These are phyloP conservation scores for Dryadula phaetusa DNA, from an alignment of 2,888 invertebrate species.

Conservation along the genomic window DNA sequence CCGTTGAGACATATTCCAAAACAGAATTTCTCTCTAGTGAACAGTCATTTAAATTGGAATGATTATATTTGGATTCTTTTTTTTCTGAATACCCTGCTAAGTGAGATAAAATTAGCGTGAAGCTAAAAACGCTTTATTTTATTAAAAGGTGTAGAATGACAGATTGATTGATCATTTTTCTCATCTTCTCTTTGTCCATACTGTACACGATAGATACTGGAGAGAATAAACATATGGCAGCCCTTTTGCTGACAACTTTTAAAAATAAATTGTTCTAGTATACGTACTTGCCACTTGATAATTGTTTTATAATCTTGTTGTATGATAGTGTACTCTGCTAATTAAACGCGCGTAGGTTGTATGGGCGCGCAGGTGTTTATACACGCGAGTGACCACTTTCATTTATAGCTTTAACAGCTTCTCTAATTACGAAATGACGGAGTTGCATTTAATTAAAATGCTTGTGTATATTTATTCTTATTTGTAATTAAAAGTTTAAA, in stretches of 20 bases:
- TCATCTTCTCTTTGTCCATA: too few species aligned
- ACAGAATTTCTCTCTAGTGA: not conserved
- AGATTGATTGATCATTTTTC: too few species aligned
- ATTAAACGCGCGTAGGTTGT: constrained; percentile 23
- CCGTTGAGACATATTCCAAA: not conserved
- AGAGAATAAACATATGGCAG: too few species aligned
- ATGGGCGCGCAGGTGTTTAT: constrained; percentile 26
- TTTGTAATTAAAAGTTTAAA: not conserved
- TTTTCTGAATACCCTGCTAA: too few species aligned
- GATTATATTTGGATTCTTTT: too few species aligned
- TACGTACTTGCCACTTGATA: not conserved
- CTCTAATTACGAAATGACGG: not conserved
- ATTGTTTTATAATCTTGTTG: constrained; percentile 12
- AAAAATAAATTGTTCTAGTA: not conserved
- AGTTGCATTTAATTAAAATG: constrained; percentile 7
- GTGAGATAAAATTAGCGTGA: too few species aligned
- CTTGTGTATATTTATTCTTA: not conserved
- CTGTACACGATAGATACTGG: too few species aligned
- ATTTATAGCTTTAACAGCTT: constrained; percentile 17
- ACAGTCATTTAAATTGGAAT: too few species aligned
- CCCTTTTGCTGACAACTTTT: too few species aligned
- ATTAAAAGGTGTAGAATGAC: too few species aligned
- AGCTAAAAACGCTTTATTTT: too few species aligned
- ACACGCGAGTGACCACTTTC: constrained; percentile 7
- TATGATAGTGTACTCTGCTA: constrained; percentile 24